Conservation (phyloP, 2,797 vertebrate genomes). For the Rhynchonycteris naso region DNA sequence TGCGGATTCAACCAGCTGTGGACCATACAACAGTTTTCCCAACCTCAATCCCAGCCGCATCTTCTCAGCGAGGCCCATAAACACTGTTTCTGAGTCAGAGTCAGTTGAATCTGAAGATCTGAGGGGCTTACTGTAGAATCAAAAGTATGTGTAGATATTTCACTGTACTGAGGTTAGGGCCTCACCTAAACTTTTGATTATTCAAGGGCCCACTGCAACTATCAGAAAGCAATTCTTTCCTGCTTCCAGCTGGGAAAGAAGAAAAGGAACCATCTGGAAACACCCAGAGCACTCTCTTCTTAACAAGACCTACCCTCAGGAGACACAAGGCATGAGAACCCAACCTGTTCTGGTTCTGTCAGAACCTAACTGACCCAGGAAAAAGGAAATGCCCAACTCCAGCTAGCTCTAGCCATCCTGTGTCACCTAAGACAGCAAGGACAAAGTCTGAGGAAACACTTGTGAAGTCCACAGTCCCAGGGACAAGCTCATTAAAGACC, state of each 20-base stretch:
- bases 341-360: background rate
- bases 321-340: background rate
- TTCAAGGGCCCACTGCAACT: background rate
- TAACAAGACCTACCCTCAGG: background rate
- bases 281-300: background rate
- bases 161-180: background rate
- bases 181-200: background rate
- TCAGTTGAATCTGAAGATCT: background rate
- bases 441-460: background rate
- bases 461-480: background rate
- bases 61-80: background rate
- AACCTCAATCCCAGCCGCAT: too few relatives aligned
- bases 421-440: background rate
- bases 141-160: background rate
- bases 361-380: background rate
- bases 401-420: background rate
- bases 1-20: background rate
- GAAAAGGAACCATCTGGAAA: background rate
- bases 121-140: background rate
- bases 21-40: too few relatives aligned
- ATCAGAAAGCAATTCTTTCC: background rate
- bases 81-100: background rate
- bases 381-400: background rate
- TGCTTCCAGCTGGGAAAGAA: too few relatives aligned
- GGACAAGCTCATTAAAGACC: background rate